A percentile compares a stretch with the other conserved stretches of the same genome.
Evolutionary conservation across 2,113 vertebrate genomes (phyloP).

Genomic region (Petroica traversi): DNA sequence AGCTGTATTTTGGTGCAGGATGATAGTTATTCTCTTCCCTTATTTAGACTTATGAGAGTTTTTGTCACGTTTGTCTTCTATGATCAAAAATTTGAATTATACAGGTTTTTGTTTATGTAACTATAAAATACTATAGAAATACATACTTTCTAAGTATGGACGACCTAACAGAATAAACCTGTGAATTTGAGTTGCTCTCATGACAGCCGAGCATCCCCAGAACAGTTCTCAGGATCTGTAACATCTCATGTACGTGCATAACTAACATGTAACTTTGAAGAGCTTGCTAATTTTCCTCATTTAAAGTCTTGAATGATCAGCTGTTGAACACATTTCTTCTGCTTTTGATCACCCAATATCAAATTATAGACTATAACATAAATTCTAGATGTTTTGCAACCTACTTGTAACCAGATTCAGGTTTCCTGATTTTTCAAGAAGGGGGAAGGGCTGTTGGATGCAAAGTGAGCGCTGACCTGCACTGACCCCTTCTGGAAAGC

Average conservation of each 20-base stretch:
- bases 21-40: not conserved
- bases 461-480: conserved; percentile 47
- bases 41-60: not conserved
- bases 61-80: not conserved
- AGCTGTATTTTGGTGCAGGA: not conserved
- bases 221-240: not conserved
- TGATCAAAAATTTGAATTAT: not conserved
- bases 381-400: not conserved
- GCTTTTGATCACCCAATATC: not conserved
- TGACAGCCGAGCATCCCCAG: rapidly evolving
- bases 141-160: not conserved
- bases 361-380: not conserved
- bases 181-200: not conserved
- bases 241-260: not conserved
- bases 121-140: not conserved
- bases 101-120: not conserved
- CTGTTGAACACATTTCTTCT: not conserved
- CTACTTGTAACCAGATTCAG: not conserved
- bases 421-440: not conserved
- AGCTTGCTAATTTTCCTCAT: not conserved
- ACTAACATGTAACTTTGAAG: not conserved
- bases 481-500: conserved; percentile 69
- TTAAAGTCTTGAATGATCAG: not conserved
- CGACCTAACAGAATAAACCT: not conserved
- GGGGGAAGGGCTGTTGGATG: conserved; percentile 3